Conservation (phyloP, 2,888 invertebrate species). For the Apotomis betuletana region DNA sequence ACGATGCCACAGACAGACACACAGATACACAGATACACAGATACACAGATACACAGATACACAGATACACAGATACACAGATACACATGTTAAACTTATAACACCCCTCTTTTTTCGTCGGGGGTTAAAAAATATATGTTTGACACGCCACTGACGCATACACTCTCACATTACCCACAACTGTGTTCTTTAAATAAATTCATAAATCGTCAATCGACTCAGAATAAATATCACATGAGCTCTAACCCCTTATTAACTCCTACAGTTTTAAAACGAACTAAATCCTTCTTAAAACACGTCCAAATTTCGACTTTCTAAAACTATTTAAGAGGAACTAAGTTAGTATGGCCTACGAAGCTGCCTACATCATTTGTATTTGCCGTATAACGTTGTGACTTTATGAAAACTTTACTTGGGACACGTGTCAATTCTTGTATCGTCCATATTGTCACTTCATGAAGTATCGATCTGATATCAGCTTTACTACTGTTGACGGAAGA, state of each 20-base stretch:
- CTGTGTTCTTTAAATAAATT: constrained; percentile 3
- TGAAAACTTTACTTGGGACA: constrained; percentile 26
- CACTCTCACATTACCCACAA: not conserved
- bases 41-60: too few species aligned
- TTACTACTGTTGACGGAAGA: not conserved
- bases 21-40: too few species aligned
- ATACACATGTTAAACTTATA: too few species aligned
- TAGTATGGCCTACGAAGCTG: not conserved
- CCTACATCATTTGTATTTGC: not conserved
- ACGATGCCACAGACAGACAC: too few species aligned
- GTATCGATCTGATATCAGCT: constrained; percentile 33
- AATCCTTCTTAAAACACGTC: not conserved
- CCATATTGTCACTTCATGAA: constrained; percentile 47
- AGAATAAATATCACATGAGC: constrained; percentile 20
- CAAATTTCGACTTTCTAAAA: not conserved
- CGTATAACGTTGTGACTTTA: not conserved
- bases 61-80: too few species aligned
- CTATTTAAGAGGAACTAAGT: not conserved
- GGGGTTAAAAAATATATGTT: too few species aligned
- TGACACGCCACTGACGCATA: not conserved
- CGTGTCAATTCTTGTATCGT: constrained; percentile 38
- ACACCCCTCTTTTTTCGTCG: too few species aligned
- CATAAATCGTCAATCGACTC: constrained; percentile 9
- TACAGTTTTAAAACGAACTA: constrained; percentile 1
- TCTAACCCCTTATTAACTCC: constrained; percentile 2